Conservation (phyloP, 2,888 invertebrate genomes). For the Drosophila peninsularis region DNA sequence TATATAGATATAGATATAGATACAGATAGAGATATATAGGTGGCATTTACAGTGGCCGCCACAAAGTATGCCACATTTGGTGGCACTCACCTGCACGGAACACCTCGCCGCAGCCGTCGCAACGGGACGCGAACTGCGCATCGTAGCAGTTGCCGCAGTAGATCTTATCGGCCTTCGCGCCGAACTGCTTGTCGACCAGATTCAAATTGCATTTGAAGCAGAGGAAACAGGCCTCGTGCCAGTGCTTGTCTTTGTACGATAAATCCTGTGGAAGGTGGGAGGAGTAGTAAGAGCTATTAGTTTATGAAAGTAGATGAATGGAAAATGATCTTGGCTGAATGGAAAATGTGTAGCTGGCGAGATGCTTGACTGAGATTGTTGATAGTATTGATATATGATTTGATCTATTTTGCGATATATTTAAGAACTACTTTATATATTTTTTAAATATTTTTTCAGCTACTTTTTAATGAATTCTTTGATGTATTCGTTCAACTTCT, state of each 20-base stretch:
- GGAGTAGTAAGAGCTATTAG: not conserved
- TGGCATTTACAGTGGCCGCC: constrained; percentile 33
- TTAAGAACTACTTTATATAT: not conserved
- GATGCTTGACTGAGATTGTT: no score
- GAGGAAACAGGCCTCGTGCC: constrained; percentile 99
- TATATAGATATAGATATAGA: not conserved
- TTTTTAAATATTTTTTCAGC: not conserved
- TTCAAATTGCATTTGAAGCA: constrained; percentile 99
- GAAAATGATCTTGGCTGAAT: not conserved
- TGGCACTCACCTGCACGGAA: constrained; percentile 96
- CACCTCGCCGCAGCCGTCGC: constrained; percentile 99
- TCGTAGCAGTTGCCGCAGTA: constrained; percentile 99
- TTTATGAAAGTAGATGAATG: not conserved
- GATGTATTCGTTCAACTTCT: no score
- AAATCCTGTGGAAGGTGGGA: constrained; percentile 90
- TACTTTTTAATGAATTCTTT: no score
- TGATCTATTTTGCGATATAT: no score
- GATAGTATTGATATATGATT: no score
- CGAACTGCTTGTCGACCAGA: constrained; percentile 99
- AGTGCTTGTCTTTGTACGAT: constrained; percentile 99
- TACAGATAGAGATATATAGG: not conserved
- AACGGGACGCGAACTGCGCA: constrained; percentile 98
- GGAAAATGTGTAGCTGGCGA: not conserved
- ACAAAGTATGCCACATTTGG: constrained; percentile 60
- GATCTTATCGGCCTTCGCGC: constrained; percentile 99